Base-by-base conservation (phyloP, 2,888 invertebrate species). In the Sericinus montela region DNA sequence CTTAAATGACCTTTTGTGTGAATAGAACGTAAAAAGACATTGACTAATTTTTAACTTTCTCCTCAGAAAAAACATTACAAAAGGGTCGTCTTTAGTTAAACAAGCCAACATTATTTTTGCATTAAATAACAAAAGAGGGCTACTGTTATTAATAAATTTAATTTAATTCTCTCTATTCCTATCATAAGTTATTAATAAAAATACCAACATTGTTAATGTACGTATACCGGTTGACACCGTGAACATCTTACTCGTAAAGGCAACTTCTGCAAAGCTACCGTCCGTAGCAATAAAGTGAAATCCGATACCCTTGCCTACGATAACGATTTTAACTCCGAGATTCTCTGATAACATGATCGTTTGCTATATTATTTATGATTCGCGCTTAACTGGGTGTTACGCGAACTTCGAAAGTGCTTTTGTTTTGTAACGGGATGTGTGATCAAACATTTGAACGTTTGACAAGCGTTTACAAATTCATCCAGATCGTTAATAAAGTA, bases 271-370 rank as follows among this genome's bases (percentile, higher is more conserved):
- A 57, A 64, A 56, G 77, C 81, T 75, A 77, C 80, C 62, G 74
- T 67, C 66, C 65, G 65, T 64, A 62, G 77, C 73, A 73, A 76
- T 85, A 85, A 85, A 85, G 84, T 75, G 87, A 81, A 85, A 88
- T 82, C 75, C 75, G 86, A 88, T 83, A 85, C 70, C 65, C 64
- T 69, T 68, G 72, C 67, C 68, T 68, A 69, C 72, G 68, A 72
- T 72, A 72, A 64, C 69, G 70, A 73, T 76, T 81, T 77, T 77
- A 72, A 70, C 72, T 69, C 69, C 75, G 62, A 76, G 83, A 86
- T 86, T 71, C 57, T 55, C 57, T 54, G 85, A 85, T 85, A 84
- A 78, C 62, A 62, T 44, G 63, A 73, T 77, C 79, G 67, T 80
- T 76, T 67, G 60, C 55, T 69, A 67, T 79, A 80, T 82, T 83